These are phyloP conservation scores for Clarias macrocephalus DNA, from an alignment of 2,113 vertebrate species.

Conservation along the genomic window DNA sequence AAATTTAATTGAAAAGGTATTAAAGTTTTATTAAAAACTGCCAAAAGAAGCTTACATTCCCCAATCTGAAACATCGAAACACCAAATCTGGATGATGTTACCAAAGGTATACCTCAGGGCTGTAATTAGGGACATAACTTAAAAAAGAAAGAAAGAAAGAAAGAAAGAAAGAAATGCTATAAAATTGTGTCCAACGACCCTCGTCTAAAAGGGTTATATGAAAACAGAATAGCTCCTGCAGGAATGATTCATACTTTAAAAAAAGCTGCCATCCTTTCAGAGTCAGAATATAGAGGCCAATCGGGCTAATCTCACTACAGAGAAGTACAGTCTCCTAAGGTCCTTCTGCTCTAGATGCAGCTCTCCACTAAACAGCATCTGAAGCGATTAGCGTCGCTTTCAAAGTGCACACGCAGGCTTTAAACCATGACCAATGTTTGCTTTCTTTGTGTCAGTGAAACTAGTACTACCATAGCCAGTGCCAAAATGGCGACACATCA, in stretches of 20 bases:
- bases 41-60: not conserved
- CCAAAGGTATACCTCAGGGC: not conserved
- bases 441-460: not conserved
- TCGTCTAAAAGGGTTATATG: not conserved
- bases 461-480: not conserved
- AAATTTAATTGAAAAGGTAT: not conserved
- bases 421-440: not conserved
- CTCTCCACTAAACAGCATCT: not conserved
- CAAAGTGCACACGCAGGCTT: not conserved
- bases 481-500: not conserved
- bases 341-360: not conserved
- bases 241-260: constrained; percentile 5
- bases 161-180: not conserved
- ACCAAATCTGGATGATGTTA: not conserved
- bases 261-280: not conserved
- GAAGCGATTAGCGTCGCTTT: not conserved
- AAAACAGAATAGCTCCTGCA: not conserved
- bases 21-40: not conserved
- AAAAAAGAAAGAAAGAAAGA: no score
- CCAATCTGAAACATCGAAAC: not conserved
- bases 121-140: not conserved
- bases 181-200: not conserved
- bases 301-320: not conserved
- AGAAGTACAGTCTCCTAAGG: not conserved
- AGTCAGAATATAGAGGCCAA: not conserved